Conservation (phyloP, 2,113 vertebrate genomes). For the Oriolus oriolus region DNA sequence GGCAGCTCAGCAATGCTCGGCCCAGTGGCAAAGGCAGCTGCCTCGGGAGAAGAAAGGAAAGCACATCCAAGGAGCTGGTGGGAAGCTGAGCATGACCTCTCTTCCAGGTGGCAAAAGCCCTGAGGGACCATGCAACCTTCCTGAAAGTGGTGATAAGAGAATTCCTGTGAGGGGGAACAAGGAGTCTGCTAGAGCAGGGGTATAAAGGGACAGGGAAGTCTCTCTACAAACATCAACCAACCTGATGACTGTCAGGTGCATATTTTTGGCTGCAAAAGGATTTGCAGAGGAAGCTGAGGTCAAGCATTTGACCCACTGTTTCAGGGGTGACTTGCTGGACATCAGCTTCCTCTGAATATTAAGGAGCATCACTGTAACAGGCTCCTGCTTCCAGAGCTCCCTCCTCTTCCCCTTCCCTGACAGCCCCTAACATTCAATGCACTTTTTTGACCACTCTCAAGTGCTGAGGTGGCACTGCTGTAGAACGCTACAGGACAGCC, state of each 20-base stretch:
- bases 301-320: background rate
- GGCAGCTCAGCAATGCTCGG: background rate
- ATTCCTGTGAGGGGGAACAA: background rate
- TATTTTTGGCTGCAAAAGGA: background rate
- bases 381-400: background rate
- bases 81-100: background rate
- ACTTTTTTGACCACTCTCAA: background rate
- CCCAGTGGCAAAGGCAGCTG: background rate
- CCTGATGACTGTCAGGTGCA: background rate
- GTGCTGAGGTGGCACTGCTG: background rate
- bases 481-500: rapidly evolving
- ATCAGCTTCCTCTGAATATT: background rate
- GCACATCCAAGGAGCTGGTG: background rate
- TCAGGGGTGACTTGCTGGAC: background rate
- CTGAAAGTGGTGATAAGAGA: slow-evolving; percentile 5
- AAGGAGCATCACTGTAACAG: background rate
- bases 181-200: background rate
- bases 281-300: background rate
- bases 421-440: background rate
- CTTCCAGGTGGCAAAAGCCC: background rate
- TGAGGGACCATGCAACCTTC: background rate
- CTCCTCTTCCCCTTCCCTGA: background rate
- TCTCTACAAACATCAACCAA: background rate
- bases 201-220: background rate
- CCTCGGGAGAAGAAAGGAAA: background rate